A percentile compares a stretch with the other conserved stretches of the same genome.
Conservation (phyloP, 2,113 vertebrate genomes). For the Brachyhypopomus gauderio region DNA sequence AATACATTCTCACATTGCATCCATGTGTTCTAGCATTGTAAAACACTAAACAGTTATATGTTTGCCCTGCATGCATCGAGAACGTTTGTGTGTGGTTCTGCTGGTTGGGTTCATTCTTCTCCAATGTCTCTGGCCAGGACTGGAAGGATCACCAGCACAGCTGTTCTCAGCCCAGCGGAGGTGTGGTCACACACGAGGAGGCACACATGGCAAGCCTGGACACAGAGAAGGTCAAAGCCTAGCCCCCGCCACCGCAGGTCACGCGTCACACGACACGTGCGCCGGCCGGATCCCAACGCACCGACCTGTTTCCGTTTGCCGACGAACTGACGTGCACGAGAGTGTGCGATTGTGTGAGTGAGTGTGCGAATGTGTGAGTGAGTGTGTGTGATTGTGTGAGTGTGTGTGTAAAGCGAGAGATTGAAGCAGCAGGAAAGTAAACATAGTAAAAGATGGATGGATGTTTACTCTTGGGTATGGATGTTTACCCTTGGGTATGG, state of each 20-base stretch:
- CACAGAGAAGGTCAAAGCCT: conserved; percentile 84
- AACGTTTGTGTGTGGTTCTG: not conserved
- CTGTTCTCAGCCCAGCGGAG: conserved; percentile 81
- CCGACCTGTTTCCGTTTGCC: not conserved
- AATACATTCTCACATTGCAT: not conserved
- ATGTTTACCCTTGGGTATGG: too few relatives aligned
- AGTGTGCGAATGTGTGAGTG: too few relatives aligned
- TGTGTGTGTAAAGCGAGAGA: too few relatives aligned
- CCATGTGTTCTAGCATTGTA: not conserved
- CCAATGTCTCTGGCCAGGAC: conserved; percentile 78
- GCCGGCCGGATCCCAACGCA: not conserved
- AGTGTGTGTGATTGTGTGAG: too few relatives aligned
- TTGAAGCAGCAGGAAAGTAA: too few relatives aligned
- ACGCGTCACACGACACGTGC: not conserved
- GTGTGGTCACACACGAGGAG: conserved; percentile 78
- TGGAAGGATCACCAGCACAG: conserved; percentile 97
- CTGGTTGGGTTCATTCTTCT: not conserved
- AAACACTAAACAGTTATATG: not conserved
- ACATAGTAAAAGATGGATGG: too few relatives aligned
- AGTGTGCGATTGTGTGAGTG: too few relatives aligned
- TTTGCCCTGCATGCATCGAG: not conserved
- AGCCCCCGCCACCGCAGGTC: conserved; percentile 40
- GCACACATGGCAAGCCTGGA: conserved; percentile 80
- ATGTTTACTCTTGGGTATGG: too few relatives aligned
- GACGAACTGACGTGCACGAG: too few relatives aligned